These are phyloP conservation scores for Notospermus geniculatus DNA, from an alignment of 1,140 invertebrate species.

Conservation along the genomic window DNA sequence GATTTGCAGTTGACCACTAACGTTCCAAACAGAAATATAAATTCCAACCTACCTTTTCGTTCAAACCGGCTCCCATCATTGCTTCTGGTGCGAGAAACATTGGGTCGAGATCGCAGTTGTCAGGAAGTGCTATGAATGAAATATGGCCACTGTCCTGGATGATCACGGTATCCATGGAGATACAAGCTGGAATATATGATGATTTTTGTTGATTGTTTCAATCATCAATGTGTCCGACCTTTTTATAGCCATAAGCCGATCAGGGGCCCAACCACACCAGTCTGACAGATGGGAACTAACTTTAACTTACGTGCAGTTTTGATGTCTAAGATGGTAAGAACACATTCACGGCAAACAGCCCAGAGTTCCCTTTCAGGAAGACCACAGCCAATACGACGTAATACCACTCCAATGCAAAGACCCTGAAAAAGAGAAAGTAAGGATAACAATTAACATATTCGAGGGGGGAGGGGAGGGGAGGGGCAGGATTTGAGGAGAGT, in stretches of 20 bases:
- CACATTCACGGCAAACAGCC: slow-evolving; percentile 11
- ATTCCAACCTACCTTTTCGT: too few relatives aligned
- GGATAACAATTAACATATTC: too few relatives aligned
- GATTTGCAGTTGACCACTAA: too few relatives aligned
- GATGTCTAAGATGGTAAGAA: neutral
- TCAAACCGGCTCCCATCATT: too few relatives aligned
- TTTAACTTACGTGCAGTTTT: slow-evolving; percentile 7
- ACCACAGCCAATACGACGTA: slow-evolving; percentile 12
- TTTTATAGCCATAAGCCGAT: too few relatives aligned
- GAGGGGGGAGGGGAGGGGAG: too few relatives aligned
- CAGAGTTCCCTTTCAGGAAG: slow-evolving; percentile 16
- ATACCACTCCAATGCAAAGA: slow-evolving; percentile 4
- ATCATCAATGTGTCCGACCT: too few relatives aligned
- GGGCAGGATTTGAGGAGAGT: too few relatives aligned
- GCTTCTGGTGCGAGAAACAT: too few relatives aligned
- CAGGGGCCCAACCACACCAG: neutral
- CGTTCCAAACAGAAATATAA: too few relatives aligned
- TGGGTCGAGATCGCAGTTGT: slow-evolving; percentile 6
- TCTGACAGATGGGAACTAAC: neutral
- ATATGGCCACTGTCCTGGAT: slow-evolving; percentile 10
- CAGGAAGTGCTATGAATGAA: slow-evolving; percentile 10
- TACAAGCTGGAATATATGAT: slow-evolving; percentile 6
- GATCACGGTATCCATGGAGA: slow-evolving; percentile 15
- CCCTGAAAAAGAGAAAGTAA: neutral
- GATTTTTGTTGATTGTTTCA: too few relatives aligned